phyloP scores from a whole-genome alignment of 2,888 invertebrate species.

The Melipona beecheii region DNA sequence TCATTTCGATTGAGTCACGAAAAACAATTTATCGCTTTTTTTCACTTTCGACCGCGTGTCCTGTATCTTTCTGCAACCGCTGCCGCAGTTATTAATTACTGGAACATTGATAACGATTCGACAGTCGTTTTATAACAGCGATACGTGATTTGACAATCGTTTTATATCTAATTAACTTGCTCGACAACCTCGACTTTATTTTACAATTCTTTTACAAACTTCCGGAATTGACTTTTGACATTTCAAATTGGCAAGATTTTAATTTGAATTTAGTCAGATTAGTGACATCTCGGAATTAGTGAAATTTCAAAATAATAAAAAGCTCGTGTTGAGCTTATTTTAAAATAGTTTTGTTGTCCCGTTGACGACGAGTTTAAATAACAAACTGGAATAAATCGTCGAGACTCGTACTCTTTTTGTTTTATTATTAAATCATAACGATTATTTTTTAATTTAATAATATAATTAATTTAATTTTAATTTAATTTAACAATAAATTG shows the following conservation, averaged over 20 bases:
- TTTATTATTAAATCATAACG: no score
- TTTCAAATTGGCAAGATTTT: no score
- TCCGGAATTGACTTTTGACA: no score
- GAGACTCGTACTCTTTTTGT: no score
- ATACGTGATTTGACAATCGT: not conserved
- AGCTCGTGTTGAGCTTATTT: not conserved
- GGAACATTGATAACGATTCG: not conserved
- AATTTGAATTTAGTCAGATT: no score
- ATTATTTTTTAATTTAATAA: no score
- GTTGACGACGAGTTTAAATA: not conserved
- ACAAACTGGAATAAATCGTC: not conserved
- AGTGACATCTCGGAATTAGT: no score
- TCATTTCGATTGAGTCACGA: slow-evolving; percentile 1
- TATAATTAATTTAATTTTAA: no score
- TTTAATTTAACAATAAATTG: no score
- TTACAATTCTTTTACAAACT: not conserved
- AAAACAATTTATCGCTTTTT: not conserved
- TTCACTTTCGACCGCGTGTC: not conserved
- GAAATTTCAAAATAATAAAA: no score
- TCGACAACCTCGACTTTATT: no score
- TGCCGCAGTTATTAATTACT: not conserved
- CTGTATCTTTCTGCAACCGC: not conserved
- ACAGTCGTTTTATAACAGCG: not conserved
- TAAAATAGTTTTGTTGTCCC: not conserved
- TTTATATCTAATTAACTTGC: not conserved